These are phyloP conservation scores for Clupea harengus DNA, from an alignment of 2,113 vertebrate species.

Conservation along the genomic window DNA sequence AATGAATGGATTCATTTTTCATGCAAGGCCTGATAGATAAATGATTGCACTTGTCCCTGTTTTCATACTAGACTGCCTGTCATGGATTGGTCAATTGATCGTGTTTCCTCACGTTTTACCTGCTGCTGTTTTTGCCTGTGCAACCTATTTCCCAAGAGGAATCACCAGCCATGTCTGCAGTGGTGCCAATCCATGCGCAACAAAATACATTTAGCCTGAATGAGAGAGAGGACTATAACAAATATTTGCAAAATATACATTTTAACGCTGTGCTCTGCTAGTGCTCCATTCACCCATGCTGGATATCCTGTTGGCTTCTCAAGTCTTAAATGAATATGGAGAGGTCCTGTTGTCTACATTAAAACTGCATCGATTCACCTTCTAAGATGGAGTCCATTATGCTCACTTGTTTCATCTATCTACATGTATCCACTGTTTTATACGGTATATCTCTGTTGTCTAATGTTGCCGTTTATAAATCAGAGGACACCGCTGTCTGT, in stretches of 20 bases:
- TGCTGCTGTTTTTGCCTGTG: background rate
- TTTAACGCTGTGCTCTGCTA: background rate
- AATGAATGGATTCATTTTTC: slow-evolving; percentile 56
- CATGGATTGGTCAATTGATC: slow-evolving; percentile 68
- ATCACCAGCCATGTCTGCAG: slow-evolving; percentile 6
- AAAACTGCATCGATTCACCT: background rate
- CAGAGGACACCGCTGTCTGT: background rate
- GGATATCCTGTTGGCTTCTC: background rate
- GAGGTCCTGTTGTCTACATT: background rate
- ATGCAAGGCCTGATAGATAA: slow-evolving; percentile 65
- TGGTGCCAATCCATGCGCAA: slow-evolving; percentile 7
- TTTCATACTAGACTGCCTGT: slow-evolving; percentile 59
- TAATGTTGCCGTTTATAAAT: background rate
- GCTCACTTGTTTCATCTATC: background rate
- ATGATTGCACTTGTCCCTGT: slow-evolving; percentile 52
- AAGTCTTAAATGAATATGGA: background rate
- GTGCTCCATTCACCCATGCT: background rate
- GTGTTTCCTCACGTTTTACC: slow-evolving; percentile 39
- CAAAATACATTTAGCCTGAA: slow-evolving; percentile 1
- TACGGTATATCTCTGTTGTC: background rate
- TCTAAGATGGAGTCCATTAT: background rate
- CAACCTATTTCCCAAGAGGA: slow-evolving; percentile 2
- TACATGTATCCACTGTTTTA: background rate
- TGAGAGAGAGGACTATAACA: background rate
- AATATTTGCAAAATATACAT: background rate